Conservation (phyloP, 30 jellyfish, hydroid and myxozoan genomes). For the Cassiopea xamachana region DNA sequence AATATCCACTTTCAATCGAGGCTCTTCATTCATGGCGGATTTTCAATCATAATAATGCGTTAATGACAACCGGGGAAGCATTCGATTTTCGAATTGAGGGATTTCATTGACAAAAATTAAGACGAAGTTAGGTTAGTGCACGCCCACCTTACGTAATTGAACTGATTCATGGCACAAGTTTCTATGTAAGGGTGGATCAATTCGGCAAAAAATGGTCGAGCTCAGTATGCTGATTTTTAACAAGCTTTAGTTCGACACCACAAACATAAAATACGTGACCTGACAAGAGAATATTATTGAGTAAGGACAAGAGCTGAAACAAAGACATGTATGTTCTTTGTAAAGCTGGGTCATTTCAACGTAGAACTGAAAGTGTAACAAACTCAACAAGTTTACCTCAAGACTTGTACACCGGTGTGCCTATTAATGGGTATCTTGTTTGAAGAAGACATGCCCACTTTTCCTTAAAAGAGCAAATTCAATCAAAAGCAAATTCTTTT, state of each 20-base stretch:
- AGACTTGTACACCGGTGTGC: too few relatives aligned
- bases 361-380: neutral
- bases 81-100: neutral
- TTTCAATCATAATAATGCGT: neutral
- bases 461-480: too few relatives aligned
- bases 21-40: constrained; percentile 18
- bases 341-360: neutral
- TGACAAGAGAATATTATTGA: neutral
- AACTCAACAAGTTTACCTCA: too few relatives aligned
- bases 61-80: neutral
- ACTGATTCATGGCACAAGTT: constrained; percentile 1
- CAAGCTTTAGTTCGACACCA: constrained; percentile 40
- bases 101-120: constrained; percentile 5
- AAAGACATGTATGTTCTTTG: neutral
- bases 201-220: constrained; percentile 8
- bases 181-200: constrained; percentile 13
- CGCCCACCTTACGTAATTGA: constrained; percentile 53
- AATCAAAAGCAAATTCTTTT: too few relatives aligned
- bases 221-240: constrained; percentile 26
- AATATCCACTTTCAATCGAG: constrained; percentile 12
- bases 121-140: constrained; percentile 35
- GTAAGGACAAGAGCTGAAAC: constrained; percentile 2
- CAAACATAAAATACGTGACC: constrained; percentile 47
- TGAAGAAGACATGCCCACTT: too few relatives aligned
- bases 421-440: too few relatives aligned